Percentiles rank a stretch among this genome's conserved stretches.
phyloP scores from a whole-genome alignment of 1,140 invertebrate genomes.

The Neodiprion lecontei region DNA sequence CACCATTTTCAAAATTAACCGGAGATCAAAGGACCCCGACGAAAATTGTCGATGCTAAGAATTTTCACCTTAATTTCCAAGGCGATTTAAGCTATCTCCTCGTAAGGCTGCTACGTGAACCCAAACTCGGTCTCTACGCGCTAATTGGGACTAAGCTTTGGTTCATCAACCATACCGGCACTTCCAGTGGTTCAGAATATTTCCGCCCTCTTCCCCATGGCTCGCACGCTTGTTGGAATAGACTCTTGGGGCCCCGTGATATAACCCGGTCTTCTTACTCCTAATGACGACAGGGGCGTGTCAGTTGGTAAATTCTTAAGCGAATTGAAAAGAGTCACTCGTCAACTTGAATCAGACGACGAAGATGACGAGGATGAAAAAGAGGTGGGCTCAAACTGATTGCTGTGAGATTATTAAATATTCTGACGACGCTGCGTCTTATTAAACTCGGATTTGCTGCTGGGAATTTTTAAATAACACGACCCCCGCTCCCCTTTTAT shows the following conservation, averaged over 20 bases:
- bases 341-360: too few relatives aligned
- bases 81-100: not conserved
- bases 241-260: too few relatives aligned
- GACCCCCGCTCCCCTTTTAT: not conserved
- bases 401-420: slow-evolving; percentile 7
- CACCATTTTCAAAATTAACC: too few relatives aligned
- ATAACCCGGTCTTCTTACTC: not conserved
- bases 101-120: not conserved
- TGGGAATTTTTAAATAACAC: not conserved
- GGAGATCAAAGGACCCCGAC: too few relatives aligned
- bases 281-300: not conserved
- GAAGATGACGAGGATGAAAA: not conserved
- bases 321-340: not conserved
- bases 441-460: not conserved
- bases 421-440: not conserved
- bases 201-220: too few relatives aligned
- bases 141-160: not conserved
- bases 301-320: not conserved
- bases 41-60: too few relatives aligned
- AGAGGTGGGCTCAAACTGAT: not conserved
- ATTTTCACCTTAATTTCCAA: not conserved
- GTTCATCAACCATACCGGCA: not conserved
- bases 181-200: too few relatives aligned
- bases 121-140: not conserved
- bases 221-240: too few relatives aligned